Evolutionary conservation across 2,797 vertebrate species (phyloP).

Genomic region (Rhinophrynus dorsalis): DNA sequence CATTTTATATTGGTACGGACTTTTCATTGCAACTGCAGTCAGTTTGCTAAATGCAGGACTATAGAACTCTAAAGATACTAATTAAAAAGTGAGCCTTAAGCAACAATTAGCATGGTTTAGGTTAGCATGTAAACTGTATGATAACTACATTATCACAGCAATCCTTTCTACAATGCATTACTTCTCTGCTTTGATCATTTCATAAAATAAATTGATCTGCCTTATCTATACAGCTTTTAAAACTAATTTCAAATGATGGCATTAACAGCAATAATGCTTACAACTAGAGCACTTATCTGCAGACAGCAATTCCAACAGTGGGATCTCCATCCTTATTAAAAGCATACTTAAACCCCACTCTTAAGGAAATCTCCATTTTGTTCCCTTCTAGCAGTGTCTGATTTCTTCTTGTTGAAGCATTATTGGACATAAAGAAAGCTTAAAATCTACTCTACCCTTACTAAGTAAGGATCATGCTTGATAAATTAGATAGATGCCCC

Average conservation of each 20-base stretch:
- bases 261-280: conserved; percentile 87
- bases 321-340: conserved; percentile 74
- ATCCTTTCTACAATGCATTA: conserved; percentile 70
- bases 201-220: conserved; percentile 84
- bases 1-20: no score
- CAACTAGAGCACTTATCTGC: conserved; percentile 75
- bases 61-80: conserved; percentile 1
- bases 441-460: conserved; percentile 82
- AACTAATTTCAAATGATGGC: conserved; percentile 84
- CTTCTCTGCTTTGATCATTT: conserved; percentile 78
- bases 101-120: conserved; percentile 67
- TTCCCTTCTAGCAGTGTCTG: conserved; percentile 80
- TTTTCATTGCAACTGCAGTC: no score
- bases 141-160: conserved; percentile 74
- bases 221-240: conserved; percentile 90
- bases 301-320: conserved; percentile 65
- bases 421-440: conserved; percentile 77
- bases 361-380: conserved; percentile 87
- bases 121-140: conserved; percentile 64
- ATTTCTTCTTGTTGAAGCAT: conserved; percentile 85
- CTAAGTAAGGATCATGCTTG: conserved; percentile 96
- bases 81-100: conserved; percentile 57
- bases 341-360: conserved; percentile 67
- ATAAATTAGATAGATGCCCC: conserved; percentile 84
- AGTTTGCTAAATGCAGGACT: no score